Evolutionary conservation across 2,888 invertebrate species (phyloP), one percentile per base, ranked within the genome.

Genomic region (Altica lythri): DNA sequence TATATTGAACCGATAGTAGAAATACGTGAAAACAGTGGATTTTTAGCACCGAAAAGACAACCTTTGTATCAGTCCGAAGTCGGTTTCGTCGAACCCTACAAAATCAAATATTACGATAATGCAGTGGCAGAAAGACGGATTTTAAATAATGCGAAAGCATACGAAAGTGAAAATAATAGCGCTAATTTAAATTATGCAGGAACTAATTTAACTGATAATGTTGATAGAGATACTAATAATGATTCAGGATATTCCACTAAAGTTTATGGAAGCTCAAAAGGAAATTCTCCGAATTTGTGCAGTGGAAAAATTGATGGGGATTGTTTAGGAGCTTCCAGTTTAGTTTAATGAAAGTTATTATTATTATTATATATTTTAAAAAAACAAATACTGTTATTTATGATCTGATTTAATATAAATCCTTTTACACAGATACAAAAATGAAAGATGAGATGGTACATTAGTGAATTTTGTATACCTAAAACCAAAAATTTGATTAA

Each of bases 241-340:
- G 92, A 92, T 75, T 91, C 91, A 0, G 92, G 92, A 1, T 92
- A 92, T 73, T 90, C 90, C 66, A 90, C 90, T 29, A 87, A 89
- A 69, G 86, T 89, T 63, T 89, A 89, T 61, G 88, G 88, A 0
- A 88, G 88, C 61, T 87, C 88, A 4, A 86, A 88, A 68, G 88
- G 89, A 0, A 86, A 89, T 18, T 88, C 88, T n/a, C 88, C 89
- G 1, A 86, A 86, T 71, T 78, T 88, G 40, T 87, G 86, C 25
- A n/a, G n/a, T n/a, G 85, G 84, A 32, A 73, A 75, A 63, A 72
- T 70, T 38, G 74, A 74, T 49, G 68, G 69, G 18, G 73, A 72
- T 49, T 73, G 72, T 61, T 59, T 76, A 29, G 85, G 85, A 34
- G 80, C 86, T 10, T 85, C 86, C 5, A 87, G 87, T 76, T 81